A percentile compares a stretch with the other conserved stretches of the same genome.
Evolutionary conservation across 1,140 invertebrate genomes (phyloP).

Genomic region (Drosophila jambulina): DNA sequence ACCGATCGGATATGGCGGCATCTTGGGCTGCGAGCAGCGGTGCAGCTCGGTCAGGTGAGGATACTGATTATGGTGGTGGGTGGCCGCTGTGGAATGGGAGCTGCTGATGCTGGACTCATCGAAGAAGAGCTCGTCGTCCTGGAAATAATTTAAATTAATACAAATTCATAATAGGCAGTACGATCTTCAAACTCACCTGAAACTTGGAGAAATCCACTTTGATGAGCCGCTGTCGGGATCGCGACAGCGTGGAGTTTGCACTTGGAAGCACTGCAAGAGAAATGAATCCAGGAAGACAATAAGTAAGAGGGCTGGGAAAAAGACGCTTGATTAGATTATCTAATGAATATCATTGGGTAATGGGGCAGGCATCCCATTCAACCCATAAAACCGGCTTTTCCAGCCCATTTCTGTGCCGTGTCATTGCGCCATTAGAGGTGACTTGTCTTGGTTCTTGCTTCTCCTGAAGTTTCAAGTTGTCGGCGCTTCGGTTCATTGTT

Average conservation of each 20-base stretch:
- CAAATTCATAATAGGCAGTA: neutral
- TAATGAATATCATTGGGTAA: constrained; percentile 55
- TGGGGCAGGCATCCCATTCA: constrained; percentile 17
- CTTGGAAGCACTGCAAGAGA: constrained; percentile 79
- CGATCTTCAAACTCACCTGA: constrained; percentile 84
- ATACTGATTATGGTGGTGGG: constrained; percentile 38
- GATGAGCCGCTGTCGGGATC: constrained; percentile 87
- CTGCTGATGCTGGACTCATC: constrained; percentile 74
- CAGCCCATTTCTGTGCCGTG: constrained; percentile 19
- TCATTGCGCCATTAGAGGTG: constrained; percentile 53
- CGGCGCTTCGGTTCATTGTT: constrained; percentile 32
- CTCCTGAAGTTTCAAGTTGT: constrained; percentile 40
- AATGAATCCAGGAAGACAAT: constrained; percentile 33
- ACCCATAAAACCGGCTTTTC: constrained; percentile 28
- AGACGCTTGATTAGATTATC: constrained; percentile 62
- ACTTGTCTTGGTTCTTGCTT: constrained; percentile 45
- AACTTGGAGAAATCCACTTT: constrained; percentile 89
- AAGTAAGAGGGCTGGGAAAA: constrained; percentile 56
- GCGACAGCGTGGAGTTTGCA: constrained; percentile 72
- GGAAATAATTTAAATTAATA: neutral
- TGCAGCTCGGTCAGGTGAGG: constrained; percentile 60
- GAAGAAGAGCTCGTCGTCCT: constrained; percentile 82
- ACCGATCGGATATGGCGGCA: constrained; percentile 82
- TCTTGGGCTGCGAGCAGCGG: constrained; percentile 81
- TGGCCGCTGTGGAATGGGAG: constrained; percentile 57